These are phyloP conservation scores for Chaunax sp. DNA, from an alignment of 2,797 vertebrate species.

Conservation along the genomic window DNA sequence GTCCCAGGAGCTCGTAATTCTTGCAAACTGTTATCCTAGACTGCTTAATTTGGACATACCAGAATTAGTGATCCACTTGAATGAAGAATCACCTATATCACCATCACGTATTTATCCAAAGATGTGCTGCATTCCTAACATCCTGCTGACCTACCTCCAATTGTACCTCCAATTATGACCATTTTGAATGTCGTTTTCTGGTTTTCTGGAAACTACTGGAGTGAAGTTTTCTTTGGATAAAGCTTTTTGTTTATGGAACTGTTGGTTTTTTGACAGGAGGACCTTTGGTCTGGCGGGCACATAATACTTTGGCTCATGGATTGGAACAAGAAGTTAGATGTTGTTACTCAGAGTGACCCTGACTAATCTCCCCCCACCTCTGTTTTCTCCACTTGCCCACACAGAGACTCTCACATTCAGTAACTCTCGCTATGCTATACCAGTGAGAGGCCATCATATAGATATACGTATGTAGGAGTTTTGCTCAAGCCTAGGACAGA, in stretches of 20 bases:
- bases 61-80: not conserved
- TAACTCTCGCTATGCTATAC: not conserved
- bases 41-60: slow-evolving; percentile 4
- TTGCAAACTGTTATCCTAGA: not conserved
- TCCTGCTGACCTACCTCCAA: slow-evolving; percentile 2
- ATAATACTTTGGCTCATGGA: slow-evolving; percentile 32
- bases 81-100: too few relatives aligned
- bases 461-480: slow-evolving; percentile 10
- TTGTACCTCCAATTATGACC: not conserved
- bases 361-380: slow-evolving; percentile 19
- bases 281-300: slow-evolving; percentile 34
- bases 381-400: slow-evolving; percentile 12
- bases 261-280: slow-evolving; percentile 37
- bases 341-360: slow-evolving; percentile 36
- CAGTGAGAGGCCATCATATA: not conserved
- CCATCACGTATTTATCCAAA: slow-evolving; percentile 16
- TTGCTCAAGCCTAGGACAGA: not conserved
- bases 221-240: slow-evolving; percentile 53
- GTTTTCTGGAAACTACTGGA: slow-evolving; percentile 51
- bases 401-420: slow-evolving; percentile 14
- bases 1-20: not conserved
- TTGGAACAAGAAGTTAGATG: slow-evolving; percentile 40
- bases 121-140: slow-evolving; percentile 14
- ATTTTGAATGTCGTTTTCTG: slow-evolving; percentile 21
- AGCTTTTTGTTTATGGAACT: slow-evolving; percentile 43